phyloP scores from a whole-genome alignment of 2,888 invertebrate species.

The Tachystola acroxantha region DNA sequence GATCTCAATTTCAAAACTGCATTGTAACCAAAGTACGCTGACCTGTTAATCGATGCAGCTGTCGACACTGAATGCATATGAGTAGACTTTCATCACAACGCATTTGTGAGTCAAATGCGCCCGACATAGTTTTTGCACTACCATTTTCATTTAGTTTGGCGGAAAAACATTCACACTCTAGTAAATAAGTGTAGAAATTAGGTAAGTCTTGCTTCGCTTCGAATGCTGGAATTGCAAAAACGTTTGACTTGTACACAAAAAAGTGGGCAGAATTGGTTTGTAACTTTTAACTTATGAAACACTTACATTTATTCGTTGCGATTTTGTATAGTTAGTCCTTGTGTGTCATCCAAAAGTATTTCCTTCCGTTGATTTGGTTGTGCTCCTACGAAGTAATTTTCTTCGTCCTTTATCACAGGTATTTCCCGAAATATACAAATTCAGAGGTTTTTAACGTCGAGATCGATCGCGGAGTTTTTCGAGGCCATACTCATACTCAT shows the following conservation, averaged over 20 bases:
- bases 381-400: too few species aligned
- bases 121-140: constrained; percentile 5
- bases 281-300: too few species aligned
- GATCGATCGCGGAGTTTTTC: too few species aligned
- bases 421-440: too few species aligned
- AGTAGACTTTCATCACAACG: constrained; percentile 12
- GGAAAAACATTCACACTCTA: constrained; percentile 10
- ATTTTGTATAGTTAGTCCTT: too few species aligned
- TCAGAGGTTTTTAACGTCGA: too few species aligned
- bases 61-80: constrained; percentile 12
- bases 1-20: background rate
- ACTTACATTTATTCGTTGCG: too few species aligned
- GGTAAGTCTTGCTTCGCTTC: background rate
- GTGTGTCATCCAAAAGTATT: too few species aligned
- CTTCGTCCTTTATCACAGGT: too few species aligned
- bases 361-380: too few species aligned
- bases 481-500: too few species aligned
- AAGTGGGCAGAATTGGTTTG: background rate
- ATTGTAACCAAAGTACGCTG: background rate
- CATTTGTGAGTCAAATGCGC: constrained; percentile 12
- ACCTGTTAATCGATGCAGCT: constrained; percentile 4
- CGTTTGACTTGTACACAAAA: background rate
- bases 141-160: background rate
- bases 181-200: constrained; percentile 6
- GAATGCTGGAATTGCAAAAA: background rate